Percentiles rank a stretch among this genome's conserved stretches.
Conservation (phyloP, 2,888 invertebrate species). For the Diaprepes abbreviatus region DNA sequence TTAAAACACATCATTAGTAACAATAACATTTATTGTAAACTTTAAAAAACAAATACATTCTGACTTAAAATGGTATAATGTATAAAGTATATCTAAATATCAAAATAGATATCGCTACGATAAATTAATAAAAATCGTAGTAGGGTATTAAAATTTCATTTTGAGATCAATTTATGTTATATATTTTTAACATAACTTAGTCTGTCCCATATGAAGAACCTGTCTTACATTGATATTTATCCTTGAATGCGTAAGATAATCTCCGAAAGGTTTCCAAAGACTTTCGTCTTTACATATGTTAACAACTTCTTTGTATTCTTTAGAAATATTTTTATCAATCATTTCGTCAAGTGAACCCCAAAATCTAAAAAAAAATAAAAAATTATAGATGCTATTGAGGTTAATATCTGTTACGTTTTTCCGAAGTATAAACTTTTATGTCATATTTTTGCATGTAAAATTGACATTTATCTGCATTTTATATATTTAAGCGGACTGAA, state of each 20-base stretch:
- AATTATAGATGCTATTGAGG: too few species aligned
- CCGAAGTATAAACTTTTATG: too few species aligned
- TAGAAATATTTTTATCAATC: slow-evolving; percentile 54
- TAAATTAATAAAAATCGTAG: background rate
- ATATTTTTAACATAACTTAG: slow-evolving; percentile 3
- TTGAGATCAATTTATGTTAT: background rate
- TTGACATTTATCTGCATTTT: too few species aligned
- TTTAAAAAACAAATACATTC: background rate
- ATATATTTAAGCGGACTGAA: too few species aligned
- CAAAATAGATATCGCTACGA: background rate
- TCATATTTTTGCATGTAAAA: too few species aligned
- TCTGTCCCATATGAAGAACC: slow-evolving; percentile 78
- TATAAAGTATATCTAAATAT: slow-evolving; percentile 8
- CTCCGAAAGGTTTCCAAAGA: slow-evolving; percentile 72
- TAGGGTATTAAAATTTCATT: background rate
- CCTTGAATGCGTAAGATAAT: slow-evolving; percentile 80
- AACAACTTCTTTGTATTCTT: slow-evolving; percentile 53
- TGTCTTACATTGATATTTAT: slow-evolving; percentile 96
- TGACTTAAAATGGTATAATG: background rate
- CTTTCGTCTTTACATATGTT: slow-evolving; percentile 61
- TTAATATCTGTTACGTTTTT: too few species aligned
- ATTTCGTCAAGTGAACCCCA: slow-evolving; percentile 34
- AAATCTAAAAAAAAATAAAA: slow-evolving; percentile 16
- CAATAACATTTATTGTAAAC: slow-evolving; percentile 14
- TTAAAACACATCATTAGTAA: background rate